Evolutionary conservation across 2,797 vertebrate genomes (phyloP).

Genomic region (Sebastes aleutianus): DNA sequence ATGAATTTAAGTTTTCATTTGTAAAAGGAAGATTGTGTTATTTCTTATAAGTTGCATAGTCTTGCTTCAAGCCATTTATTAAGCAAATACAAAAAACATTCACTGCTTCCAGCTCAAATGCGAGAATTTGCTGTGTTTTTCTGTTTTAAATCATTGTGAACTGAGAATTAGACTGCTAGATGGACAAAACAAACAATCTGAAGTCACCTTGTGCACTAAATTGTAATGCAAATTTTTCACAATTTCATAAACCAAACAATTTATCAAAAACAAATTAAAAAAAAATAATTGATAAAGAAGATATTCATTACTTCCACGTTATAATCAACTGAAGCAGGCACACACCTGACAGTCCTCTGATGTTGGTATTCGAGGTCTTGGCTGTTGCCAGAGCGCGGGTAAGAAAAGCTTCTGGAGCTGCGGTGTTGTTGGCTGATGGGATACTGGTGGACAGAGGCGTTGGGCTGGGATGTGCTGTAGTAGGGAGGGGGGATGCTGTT

Average conservation of each 20-base stretch:
- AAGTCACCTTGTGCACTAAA: not conserved
- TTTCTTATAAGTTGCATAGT: not conserved
- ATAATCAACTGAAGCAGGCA: not conserved
- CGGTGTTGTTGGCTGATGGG: conserved; percentile 90
- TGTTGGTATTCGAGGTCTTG: conserved; percentile 88
- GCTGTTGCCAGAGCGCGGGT: conserved; percentile 85
- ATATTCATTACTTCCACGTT: not conserved
- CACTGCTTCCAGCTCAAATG: not conserved
- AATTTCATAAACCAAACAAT: not conserved
- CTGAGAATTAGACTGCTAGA: not conserved
- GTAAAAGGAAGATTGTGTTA: not conserved
- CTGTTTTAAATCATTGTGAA: not conserved
- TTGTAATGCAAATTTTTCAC: not conserved
- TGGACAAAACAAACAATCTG: not conserved
- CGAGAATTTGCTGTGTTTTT: not conserved
- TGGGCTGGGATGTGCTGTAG: conserved; percentile 95
- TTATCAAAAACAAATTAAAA: not conserved
- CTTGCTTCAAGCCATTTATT: not conserved
- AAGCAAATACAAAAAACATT: not conserved
- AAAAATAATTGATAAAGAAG: not conserved
- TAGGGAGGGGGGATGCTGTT: conserved; percentile 95
- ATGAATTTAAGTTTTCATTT: not conserved
- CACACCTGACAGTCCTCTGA: conserved; percentile 82
- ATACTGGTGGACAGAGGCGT: conserved; percentile 95
- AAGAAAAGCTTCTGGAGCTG: conserved; percentile 84